Base-by-base conservation (phyloP, 2,888 invertebrate species). In the Diplolepis rosae region DNA sequence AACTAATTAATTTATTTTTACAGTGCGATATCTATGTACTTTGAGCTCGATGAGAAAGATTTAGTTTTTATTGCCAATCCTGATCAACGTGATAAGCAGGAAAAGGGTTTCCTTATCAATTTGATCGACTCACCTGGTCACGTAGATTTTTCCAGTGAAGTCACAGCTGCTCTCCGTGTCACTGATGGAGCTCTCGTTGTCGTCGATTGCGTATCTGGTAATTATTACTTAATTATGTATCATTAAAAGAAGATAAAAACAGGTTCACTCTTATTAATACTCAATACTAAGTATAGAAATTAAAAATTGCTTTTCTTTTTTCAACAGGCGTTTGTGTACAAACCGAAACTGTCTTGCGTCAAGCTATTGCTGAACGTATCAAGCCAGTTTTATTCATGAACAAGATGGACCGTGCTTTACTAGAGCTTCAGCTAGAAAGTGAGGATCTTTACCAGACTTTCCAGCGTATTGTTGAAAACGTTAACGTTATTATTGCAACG, bases 351-450 rank as follows among this genome's bases (percentile, higher is more conserved):
- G 99, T 99, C 73, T 92, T 99, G 85, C 96, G 99, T 91, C 99
- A 99, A 90, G 99, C 99, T 77, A 99, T 99, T 88, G 98, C 98
- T 77, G 99, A 99, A 91, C 95, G 99, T 88, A 99, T 99, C 87
- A 99, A 98, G 94, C 99, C 99, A 70, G 97, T 99, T 82, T 92
- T 99, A 85, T 99, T 99, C 95, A 99, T 99, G 99, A 99, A 99
- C 95, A 99, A 99, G 92, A 99, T 99, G 99, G 99, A 99, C 92
- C 95, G 99, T 83, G 99, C 99, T 81, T 92, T 99, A 73, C 92
- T 99, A 45, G 99, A 99, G 90, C 91, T 99, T 88, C 99, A 99
- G 89, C 91, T 99, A 84, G 98, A 97, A 75, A 93, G 95, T 78
- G 99, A 99, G 90, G 98, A 98, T 89, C 92, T 99, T 70, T 99